phyloP scores from a whole-genome alignment of 2,113 vertebrate species.

The Callospermophilus lateralis region DNA sequence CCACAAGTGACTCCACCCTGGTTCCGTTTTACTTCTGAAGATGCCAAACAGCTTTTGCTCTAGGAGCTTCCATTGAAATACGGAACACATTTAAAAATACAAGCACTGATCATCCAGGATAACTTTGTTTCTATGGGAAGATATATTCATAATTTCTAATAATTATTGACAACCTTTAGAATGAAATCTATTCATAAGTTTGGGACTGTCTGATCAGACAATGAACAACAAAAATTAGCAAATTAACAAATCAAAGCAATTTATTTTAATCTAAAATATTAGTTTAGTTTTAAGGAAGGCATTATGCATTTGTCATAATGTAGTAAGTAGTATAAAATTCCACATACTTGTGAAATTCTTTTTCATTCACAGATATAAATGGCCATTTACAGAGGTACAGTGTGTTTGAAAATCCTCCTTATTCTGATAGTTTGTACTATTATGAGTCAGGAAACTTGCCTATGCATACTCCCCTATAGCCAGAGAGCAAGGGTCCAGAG shows the following conservation, averaged over 20 bases:
- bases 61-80: slow-evolving; percentile 28
- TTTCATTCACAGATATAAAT: slow-evolving; percentile 49
- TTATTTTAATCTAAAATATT: slow-evolving; percentile 58
- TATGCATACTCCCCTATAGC: not conserved
- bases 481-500: not conserved
- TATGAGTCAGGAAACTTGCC: not conserved
- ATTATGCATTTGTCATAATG: not conserved
- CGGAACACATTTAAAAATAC: slow-evolving; percentile 51
- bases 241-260: slow-evolving; percentile 8
- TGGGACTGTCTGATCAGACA: not conserved
- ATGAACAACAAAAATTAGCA: slow-evolving; percentile 33
- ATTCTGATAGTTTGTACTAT: not conserved
- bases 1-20: not conserved
- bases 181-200: slow-evolving; percentile 1
- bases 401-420: slow-evolving; percentile 35
- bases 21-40: slow-evolving; percentile 43
- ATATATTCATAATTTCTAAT: slow-evolving; percentile 31
- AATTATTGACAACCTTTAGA: slow-evolving; percentile 16
- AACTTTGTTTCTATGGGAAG: slow-evolving; percentile 43
- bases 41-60: slow-evolving; percentile 61
- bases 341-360: slow-evolving; percentile 12
- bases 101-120: not conserved
- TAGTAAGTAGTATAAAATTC: slow-evolving; percentile 12
- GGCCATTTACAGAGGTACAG: not conserved
- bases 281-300: not conserved